Base-by-base conservation (phyloP, 1,140 invertebrate species). In the Pinna nobilis region DNA sequence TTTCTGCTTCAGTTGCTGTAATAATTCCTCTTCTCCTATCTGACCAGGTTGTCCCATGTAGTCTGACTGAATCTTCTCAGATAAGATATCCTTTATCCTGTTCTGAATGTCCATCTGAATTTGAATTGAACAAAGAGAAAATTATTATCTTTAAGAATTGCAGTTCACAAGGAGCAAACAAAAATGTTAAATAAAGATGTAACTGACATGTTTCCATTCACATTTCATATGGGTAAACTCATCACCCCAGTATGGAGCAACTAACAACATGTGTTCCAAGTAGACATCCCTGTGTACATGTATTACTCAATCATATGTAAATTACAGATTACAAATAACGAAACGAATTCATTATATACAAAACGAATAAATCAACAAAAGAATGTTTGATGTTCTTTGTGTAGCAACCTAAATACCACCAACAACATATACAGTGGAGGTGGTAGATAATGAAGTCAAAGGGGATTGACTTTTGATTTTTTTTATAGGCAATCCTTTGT, bases 71-170 rank as follows among this genome's bases (percentile, higher is more conserved):
- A 84, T 79, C 1, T 76, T 74, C 15, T 87, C 84, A 20, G 84
- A 78, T 55, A 88, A 61, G 49, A 84, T 79, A 47, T 82, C 81
- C 11, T 82, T 65, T 18, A 88, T 86, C 25, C 80, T 74, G 25
- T 72, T 74, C 51, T 88, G 86, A 18, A 88, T 80, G 73, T 87
- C 85, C 71, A 80, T 82, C 87, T 88, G 70, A 4, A 67, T 74
- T 59, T 49, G 39, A 55, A 37, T 18, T 7, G 20, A 15, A n/a
- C 18, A 28, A n/a, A n/a, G 4, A 11, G 23, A 30, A 35, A 41
- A 20, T 1, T 53, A 25, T 15, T 49, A 2, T 53, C 5, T 35
- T 3, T n/a, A 35, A 60, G 37, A 25, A 53, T 6, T 44, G n/a
- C n/a, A 1, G 6, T 11, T 15, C 13, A 15, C 28, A 30, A n/a